A percentile compares a stretch with the other conserved stretches of the same genome.
These are phyloP conservation scores for Eufriesea mexicana DNA, from an alignment of 1,140 invertebrate genomes.

Conservation along the genomic window DNA sequence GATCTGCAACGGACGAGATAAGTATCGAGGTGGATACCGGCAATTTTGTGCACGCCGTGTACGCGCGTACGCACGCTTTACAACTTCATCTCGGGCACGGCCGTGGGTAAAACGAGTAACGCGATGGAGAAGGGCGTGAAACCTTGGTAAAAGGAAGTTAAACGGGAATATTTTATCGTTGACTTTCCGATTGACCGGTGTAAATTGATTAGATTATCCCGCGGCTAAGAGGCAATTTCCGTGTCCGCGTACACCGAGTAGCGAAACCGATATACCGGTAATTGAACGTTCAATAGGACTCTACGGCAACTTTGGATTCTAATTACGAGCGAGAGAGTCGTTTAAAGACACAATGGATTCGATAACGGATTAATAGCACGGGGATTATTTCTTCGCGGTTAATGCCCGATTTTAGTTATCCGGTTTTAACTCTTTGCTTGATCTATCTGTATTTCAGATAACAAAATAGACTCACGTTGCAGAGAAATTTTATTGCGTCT, in stretches of 20 bases:
- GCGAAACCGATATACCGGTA: constrained; percentile 3
- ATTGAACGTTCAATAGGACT: neutral
- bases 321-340: too few species aligned
- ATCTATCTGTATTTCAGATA: too few species aligned
- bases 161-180: constrained; percentile 30
- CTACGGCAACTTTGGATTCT: too few species aligned
- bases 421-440: too few species aligned
- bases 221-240: constrained; percentile 11
- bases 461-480: too few species aligned
- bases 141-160: constrained; percentile 9
- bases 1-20: constrained; percentile 41
- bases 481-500: too few species aligned
- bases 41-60: constrained; percentile 35
- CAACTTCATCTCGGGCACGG: constrained; percentile 49
- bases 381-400: too few species aligned
- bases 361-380: too few species aligned
- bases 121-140: constrained; percentile 26
- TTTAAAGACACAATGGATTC: too few species aligned
- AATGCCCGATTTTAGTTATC: too few species aligned
- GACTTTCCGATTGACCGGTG: constrained; percentile 32
- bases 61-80: too few species aligned
- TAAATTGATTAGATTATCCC: constrained; percentile 37
- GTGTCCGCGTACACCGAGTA: neutral
- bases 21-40: constrained; percentile 32
- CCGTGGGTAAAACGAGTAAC: neutral